phyloP scores from a whole-genome alignment of 2,888 invertebrate genomes.

The Aspidiotus destructor region DNA sequence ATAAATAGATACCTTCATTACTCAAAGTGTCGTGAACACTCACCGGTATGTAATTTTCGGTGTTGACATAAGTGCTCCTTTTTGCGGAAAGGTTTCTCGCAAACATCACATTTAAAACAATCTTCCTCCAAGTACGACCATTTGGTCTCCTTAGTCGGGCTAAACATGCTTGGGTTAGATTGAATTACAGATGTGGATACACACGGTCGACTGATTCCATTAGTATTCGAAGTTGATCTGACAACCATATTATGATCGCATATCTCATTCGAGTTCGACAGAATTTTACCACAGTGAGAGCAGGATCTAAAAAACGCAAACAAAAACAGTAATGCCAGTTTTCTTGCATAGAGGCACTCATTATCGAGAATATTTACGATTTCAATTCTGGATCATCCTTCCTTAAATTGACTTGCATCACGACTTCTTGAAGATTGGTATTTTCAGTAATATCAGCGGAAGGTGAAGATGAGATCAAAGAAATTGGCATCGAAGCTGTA shows the following conservation, averaged over 20 bases:
- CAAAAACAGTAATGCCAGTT: neutral
- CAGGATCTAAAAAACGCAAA: slow-evolving; percentile 16
- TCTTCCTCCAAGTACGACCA: neutral
- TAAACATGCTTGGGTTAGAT: slow-evolving; percentile 1
- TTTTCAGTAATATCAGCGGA: neutral
- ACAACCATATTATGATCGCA: slow-evolving; percentile 30
- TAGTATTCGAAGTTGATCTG: slow-evolving; percentile 13
- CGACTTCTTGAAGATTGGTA: slow-evolving; percentile 14
- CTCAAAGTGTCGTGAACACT: neutral
- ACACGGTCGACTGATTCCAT: slow-evolving; percentile 25
- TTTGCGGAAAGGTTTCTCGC: slow-evolving; percentile 55
- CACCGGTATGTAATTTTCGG: slow-evolving; percentile 54
- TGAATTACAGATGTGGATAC: slow-evolving; percentile 12
- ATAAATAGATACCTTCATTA: too few species aligned
- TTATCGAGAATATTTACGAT: neutral
- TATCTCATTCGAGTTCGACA: slow-evolving; percentile 33
- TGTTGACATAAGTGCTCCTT: slow-evolving; percentile 61
- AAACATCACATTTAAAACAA: slow-evolving; percentile 47
- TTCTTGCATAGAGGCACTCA: neutral
- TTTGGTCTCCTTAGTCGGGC: neutral
- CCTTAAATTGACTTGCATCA: slow-evolving; percentile 15
- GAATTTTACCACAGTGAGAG: slow-evolving; percentile 34
- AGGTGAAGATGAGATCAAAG: slow-evolving; percentile 15
- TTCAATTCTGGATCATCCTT: slow-evolving; percentile 16
- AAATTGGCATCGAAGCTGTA: slow-evolving; percentile 16